A percentile compares a stretch with the other conserved stretches of the same genome.
Evolutionary conservation across 2,797 vertebrate genomes (phyloP).

Genomic region (Pseudochaenichthys georgianus): DNA sequence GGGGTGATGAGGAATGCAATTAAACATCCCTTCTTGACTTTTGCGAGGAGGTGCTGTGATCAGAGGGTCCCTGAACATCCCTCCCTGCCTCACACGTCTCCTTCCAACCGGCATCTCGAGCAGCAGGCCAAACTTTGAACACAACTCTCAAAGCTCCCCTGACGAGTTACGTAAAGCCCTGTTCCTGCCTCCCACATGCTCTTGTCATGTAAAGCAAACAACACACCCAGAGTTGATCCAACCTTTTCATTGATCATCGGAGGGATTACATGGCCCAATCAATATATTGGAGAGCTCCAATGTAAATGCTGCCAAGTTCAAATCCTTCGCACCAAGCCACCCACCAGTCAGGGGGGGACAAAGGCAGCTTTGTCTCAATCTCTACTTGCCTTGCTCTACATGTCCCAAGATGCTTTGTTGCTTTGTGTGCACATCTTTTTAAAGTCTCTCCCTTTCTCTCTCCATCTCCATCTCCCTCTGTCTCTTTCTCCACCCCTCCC

Average conservation of each 20-base stretch:
- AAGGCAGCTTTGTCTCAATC: conserved; percentile 78
- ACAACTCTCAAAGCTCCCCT: conserved; percentile 46
- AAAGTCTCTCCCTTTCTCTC: conserved; percentile 69
- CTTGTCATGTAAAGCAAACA: conserved; percentile 57
- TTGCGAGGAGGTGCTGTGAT: conserved; percentile 66
- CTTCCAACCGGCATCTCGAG: conserved; percentile 32
- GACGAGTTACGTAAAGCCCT: conserved; percentile 56
- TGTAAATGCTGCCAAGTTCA: conserved; percentile 64
- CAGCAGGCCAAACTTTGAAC: conserved; percentile 58
- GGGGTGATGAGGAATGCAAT: conserved; percentile 71
- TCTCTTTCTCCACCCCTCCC: conserved; percentile 53
- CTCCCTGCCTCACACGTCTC: conserved; percentile 42
- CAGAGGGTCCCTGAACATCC: conserved; percentile 55
- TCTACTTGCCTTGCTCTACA: conserved; percentile 82
- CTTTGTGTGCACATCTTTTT: conserved; percentile 82
- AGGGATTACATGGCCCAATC: conserved; percentile 78
- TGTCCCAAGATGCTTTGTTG: conserved; percentile 81
- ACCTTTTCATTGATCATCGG: conserved; percentile 56
- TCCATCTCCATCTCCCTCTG: conserved; percentile 54
- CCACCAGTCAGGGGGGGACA: conserved; percentile 77
- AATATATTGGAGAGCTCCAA: conserved; percentile 75
- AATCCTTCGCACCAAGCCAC: conserved; percentile 75
- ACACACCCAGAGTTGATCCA: conserved; percentile 48
- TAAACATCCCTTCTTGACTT: conserved; percentile 75
- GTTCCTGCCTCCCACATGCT: conserved; percentile 66